Conservation (phyloP, 1,140 invertebrate genomes). For the Brachionus koreanus region DNA sequence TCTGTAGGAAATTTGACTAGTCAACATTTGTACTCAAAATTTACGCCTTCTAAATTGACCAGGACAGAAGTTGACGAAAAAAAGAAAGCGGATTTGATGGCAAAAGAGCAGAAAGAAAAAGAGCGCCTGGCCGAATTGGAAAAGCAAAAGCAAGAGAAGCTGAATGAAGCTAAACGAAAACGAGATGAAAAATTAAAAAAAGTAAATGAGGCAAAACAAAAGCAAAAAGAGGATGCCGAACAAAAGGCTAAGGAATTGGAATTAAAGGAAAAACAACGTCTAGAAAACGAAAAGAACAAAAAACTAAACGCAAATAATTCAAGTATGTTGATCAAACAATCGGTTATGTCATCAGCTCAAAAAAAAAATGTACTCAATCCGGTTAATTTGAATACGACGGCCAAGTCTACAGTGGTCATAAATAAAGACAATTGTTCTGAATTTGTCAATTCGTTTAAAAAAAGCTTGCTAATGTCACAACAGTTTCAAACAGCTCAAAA, state of each 20-base stretch:
- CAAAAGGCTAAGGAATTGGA: slow-evolving; percentile 15
- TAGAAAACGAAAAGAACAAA: neutral
- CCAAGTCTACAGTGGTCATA: neutral
- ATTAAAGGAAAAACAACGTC: neutral
- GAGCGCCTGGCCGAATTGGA: slow-evolving; percentile 10
- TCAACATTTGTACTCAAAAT: slow-evolving; percentile 22
- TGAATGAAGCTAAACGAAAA: neutral
- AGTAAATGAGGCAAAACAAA: slow-evolving; percentile 16
- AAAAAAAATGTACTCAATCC: neutral
- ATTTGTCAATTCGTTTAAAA: slow-evolving; percentile 33
- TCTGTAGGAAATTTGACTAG: slow-evolving; percentile 13
- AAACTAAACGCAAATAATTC: slow-evolving; percentile 27
- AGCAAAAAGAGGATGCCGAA: slow-evolving; percentile 29
- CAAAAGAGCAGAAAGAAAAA: neutral
- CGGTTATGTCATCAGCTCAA: neutral
- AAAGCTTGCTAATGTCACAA: slow-evolving; percentile 7
- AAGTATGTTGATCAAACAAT: neutral
- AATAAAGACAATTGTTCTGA: slow-evolving; percentile 24
- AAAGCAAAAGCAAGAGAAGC: neutral
- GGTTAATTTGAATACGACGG: neutral
- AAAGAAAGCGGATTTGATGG: neutral
- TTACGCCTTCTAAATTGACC: slow-evolving; percentile 2
- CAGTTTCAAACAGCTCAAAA: neutral
- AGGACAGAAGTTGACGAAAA: slow-evolving; percentile 7
- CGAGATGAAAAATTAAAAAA: slow-evolving; percentile 27